Evolutionary conservation across 2,113 vertebrate species (phyloP).

Genomic region (Eptesicus fuscus): DNA sequence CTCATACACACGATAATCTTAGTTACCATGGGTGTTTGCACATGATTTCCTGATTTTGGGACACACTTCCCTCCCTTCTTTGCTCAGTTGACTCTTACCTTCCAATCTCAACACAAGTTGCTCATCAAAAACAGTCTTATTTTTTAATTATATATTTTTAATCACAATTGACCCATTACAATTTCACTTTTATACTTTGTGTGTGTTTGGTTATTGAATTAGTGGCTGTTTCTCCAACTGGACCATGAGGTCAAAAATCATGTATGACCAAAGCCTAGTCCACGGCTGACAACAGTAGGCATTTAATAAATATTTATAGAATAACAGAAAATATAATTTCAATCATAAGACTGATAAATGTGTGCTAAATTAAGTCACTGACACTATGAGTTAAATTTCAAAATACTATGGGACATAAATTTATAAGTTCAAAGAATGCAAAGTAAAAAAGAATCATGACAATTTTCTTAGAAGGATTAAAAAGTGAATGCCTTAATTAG

Average conservation of each 20-base stretch:
- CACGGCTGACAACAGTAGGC: background rate
- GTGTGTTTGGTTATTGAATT: background rate
- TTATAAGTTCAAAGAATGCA: background rate
- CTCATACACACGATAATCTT: background rate
- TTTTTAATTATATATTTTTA: background rate
- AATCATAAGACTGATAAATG: background rate
- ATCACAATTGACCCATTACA: background rate
- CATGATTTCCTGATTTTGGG: accelerated
- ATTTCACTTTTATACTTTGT: background rate
- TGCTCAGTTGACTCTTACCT: background rate
- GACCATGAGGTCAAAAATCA: background rate
- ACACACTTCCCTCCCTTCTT: background rate
- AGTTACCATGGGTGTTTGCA: background rate
- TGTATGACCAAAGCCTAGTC: background rate
- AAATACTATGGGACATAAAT: background rate
- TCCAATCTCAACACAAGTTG: background rate
- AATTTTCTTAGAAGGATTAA: background rate
- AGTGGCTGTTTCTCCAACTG: background rate
- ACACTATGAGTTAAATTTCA: background rate
- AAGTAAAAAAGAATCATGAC: background rate
- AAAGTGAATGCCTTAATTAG: background rate
- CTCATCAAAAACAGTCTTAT: background rate
- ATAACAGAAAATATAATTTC: background rate
- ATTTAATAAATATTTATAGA: background rate
- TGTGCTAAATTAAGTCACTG: background rate